Percentiles rank a stretch among this genome's conserved stretches.
Conservation (phyloP, 2,888 invertebrate species). For the Brachyptera risi region DNA sequence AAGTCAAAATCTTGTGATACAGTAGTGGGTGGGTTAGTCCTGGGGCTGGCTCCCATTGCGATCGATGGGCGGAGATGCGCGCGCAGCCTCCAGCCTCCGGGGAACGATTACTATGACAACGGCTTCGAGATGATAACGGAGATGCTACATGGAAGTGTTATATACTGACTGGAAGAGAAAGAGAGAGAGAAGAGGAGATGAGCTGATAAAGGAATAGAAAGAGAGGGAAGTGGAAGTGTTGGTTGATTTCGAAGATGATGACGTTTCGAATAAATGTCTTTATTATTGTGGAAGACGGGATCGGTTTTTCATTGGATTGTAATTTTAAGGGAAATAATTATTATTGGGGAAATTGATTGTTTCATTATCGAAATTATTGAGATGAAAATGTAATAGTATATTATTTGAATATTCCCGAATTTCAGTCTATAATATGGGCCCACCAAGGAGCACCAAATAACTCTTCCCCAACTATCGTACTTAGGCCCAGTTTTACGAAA, state of each 20-base stretch:
- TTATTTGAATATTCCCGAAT: too few species aligned
- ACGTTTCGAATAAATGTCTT: constrained; percentile 1
- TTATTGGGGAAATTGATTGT: too few species aligned
- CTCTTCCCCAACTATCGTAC: too few species aligned
- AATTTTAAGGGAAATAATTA: too few species aligned
- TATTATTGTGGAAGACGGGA: too few species aligned
- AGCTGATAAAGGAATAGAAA: not conserved
- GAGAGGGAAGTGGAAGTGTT: not conserved
- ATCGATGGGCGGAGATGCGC: constrained; percentile 22
- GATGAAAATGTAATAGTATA: too few species aligned
- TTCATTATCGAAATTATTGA: too few species aligned
- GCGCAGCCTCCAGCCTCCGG: constrained; percentile 20
- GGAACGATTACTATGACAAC: constrained; percentile 25
- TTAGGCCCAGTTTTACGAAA: too few species aligned
- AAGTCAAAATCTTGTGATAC: constrained; percentile 7
- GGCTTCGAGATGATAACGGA: constrained; percentile 25
- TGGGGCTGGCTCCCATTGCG: not conserved
- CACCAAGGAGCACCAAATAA: too few species aligned
- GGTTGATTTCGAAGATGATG: not conserved
- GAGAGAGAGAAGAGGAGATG: not conserved
- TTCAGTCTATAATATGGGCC: too few species aligned
- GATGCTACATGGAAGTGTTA: constrained; percentile 18
- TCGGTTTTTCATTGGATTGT: too few species aligned
- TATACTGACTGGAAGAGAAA: constrained; percentile 16
- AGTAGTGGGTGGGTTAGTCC: not conserved